phyloP scores from a whole-genome alignment of 2,888 invertebrate species.

The Reticulitermes lucifugus region DNA sequence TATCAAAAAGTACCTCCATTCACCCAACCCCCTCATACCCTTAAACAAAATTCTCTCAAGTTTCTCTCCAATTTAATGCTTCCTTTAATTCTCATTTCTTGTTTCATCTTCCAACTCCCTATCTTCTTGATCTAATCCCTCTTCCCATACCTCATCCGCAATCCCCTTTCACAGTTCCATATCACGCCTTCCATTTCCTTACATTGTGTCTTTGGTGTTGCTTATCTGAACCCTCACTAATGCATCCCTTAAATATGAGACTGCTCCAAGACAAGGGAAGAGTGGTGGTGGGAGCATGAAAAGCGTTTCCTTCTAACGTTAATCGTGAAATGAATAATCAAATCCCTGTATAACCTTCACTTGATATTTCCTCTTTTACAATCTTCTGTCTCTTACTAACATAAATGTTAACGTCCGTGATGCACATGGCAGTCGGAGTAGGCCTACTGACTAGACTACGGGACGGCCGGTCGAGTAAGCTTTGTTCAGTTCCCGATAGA shows the following conservation, averaged over 20 bases:
- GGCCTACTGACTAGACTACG: too few relatives aligned
- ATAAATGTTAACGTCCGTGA: too few relatives aligned
- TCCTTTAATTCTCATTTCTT: slow-evolving; percentile 42
- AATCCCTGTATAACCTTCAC: not conserved
- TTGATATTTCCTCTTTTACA: not conserved
- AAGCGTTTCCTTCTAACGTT: not conserved
- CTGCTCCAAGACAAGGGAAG: not conserved
- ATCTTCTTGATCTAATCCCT: slow-evolving; percentile 29
- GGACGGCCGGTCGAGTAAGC: too few relatives aligned
- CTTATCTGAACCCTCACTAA: slow-evolving; percentile 39
- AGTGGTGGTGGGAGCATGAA: not conserved
- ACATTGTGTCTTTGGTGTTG: slow-evolving; percentile 39
- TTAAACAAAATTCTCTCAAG: slow-evolving; percentile 33
- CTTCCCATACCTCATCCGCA: not conserved
- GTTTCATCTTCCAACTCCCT: slow-evolving; percentile 29
- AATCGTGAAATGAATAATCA: slow-evolving; percentile 18
- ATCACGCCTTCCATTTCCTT: slow-evolving; percentile 42
- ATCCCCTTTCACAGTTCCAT: slow-evolving; percentile 27
- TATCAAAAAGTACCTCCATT: slow-evolving; percentile 14
- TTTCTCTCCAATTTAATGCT: slow-evolving; percentile 39
- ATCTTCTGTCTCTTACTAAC: too few relatives aligned
- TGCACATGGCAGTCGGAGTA: too few relatives aligned
- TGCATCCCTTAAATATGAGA: slow-evolving; percentile 38
- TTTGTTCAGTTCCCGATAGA: too few relatives aligned
- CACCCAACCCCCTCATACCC: not conserved